Base-by-base conservation (phyloP, 2,888 invertebrate species). In the Drosophila paramelanica region DNA sequence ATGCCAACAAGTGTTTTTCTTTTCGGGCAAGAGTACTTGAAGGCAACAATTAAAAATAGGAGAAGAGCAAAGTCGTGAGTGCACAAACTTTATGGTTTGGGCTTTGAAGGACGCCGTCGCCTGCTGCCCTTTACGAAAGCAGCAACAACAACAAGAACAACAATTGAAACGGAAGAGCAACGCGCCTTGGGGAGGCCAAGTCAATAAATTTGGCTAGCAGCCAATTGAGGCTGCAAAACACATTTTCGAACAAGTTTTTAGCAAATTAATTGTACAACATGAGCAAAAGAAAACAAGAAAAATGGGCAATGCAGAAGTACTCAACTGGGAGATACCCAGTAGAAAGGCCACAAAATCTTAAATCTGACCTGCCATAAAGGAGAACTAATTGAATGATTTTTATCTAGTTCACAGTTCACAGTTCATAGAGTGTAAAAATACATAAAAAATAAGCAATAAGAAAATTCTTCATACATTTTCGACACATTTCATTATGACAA, bases 171-270 rank as follows among this genome's bases (percentile, higher is more conserved):
- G 67, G 57, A 73, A 78, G 62, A 64, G 62, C 81, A 78, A 58
- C 55, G 76, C 58, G 67, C 72, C 50, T 52, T 69, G 83, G 77
- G 73, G 81, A 87, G 81, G 81, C 88, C 81, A 82, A 87, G 81
- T 81, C 88, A 85, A 73, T 81, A 79, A 61, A 77, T 55, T 89
- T 85, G 85, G 85, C 89, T 20, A 23, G 0, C 46, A 17, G 79
- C 85, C 89, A 85, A 83, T 60, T 58, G 55, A 64, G 65, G 73
- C 77, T 60, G 51, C 64, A 66, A 31, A 55, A 52, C 61, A 73
- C 42, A 72, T 70, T 69, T 53, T 53, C 52, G 61, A 78, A 67
- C 66, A 50, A 64, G 43, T 52, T 81, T 75, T 62, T 50, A 75
- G 60, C 70, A 47, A 55, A 72, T 72, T 77, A 77, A 74, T 74